phyloP scores from a whole-genome alignment of 1,140 invertebrate genomes.

The Parasteatoda tepidariorum region DNA sequence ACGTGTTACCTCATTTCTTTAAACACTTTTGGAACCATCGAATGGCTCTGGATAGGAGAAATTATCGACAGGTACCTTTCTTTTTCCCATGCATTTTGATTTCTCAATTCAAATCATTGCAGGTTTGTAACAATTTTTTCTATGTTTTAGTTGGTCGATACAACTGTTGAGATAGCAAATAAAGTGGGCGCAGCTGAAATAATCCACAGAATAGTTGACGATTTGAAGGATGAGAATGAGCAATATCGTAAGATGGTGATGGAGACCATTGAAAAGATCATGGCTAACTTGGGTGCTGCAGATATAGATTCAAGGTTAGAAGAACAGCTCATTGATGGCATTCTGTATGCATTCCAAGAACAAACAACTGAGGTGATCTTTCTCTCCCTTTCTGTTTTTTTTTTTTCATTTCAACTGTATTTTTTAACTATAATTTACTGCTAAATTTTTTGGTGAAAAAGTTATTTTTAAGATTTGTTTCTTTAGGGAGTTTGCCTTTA shows the following conservation, averaged over 20 bases:
- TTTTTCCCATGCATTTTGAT: constrained; percentile 3
- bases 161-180: constrained; percentile 99
- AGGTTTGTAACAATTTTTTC: neutral
- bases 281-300: constrained; percentile 96
- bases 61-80: constrained; percentile 84
- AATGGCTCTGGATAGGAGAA: constrained; percentile 97
- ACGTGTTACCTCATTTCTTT: constrained; percentile 98
- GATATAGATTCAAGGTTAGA: constrained; percentile 98
- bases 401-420: neutral
- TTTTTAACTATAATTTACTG: neutral
- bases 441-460: neutral
- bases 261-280: constrained; percentile 99
- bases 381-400: neutral
- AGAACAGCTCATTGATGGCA: constrained; percentile 99
- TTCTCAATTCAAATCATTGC: constrained; percentile 9
- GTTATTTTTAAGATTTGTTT: too few relatives aligned
- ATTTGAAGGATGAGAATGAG: constrained; percentile 99
- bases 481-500: neutral
- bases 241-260: constrained; percentile 99
- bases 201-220: constrained; percentile 97
- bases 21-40: constrained; percentile 99
- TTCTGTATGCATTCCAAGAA: constrained; percentile 99
- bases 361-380: constrained; percentile 93
- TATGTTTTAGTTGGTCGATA: constrained; percentile 86
- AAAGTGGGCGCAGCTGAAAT: constrained; percentile 99